phyloP scores from a whole-genome alignment of 2,113 vertebrate species.

The Coracopsis vasa region DNA sequence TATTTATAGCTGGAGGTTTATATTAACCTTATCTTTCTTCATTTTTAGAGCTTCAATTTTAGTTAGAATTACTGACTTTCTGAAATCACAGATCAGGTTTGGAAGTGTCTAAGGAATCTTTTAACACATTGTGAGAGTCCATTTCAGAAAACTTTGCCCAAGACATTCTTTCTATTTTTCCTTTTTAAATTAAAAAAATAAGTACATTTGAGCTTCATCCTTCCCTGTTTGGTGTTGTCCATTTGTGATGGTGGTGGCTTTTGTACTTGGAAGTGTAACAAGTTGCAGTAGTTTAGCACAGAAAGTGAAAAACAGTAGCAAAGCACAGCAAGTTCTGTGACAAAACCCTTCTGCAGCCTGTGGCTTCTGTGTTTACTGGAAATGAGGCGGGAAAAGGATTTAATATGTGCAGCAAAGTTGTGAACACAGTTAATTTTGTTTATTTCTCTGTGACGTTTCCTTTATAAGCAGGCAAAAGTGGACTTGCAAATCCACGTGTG shows the following conservation, averaged over 20 bases:
- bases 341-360: background rate
- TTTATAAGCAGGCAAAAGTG: background rate
- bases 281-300: background rate
- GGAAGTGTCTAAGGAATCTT: background rate
- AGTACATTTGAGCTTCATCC: background rate
- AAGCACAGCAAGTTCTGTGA: background rate
- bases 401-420: background rate
- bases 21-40: background rate
- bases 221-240: background rate
- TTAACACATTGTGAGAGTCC: background rate
- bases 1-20: background rate
- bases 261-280: background rate
- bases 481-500: accelerated
- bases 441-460: background rate
- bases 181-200: background rate
- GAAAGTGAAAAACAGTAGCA: background rate
- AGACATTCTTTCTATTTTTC: background rate
- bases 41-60: background rate
- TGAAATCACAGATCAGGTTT: background rate
- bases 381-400: background rate
- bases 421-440: background rate
- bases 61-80: background rate
- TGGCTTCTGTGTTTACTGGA: background rate
- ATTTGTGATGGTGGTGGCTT: background rate
- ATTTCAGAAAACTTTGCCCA: background rate